Base-by-base conservation (phyloP, 2,888 invertebrate genomes). In the Volucella bombylans region DNA sequence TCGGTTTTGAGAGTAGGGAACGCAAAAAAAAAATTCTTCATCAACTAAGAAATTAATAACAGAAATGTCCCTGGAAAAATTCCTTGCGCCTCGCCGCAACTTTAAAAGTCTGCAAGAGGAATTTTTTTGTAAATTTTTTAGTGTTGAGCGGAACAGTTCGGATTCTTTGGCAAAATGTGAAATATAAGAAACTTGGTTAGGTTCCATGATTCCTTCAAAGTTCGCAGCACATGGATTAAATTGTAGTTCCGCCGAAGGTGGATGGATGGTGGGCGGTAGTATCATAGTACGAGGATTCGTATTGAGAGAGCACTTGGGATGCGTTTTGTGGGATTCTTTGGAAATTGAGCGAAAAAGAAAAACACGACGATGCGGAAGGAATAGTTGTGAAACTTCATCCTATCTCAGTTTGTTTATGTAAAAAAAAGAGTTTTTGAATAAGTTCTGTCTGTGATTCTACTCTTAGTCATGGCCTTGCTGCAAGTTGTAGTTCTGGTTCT, bases 31-130 rank as follows among this genome's bases (percentile, higher is more conserved):
- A 76, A 78, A 73, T 78, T 74, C 73, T 76, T 76, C 71, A 80
- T 85, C 71, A 85, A 72, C 71, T 71, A 54, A 31, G 57, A 79
- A 79, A 79, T 79, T 79, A 79, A 79, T 79, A 79, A 79, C 59
- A 76, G 69, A 71, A 80, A 80, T 80, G 80, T 85, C 83, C 76
- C 54, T 74, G 69, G 61, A 80, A 80, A 61, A 68, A 74, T 45
- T n/a, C 62, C 68, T 15, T 71, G 31, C 6, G 31, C 31, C 71
- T 23, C 52, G 80, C 57, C 62, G 52, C 72, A 82, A 79, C 65
- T 78, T 79, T 78, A 62, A 78, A 69, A 69, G 62, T 69, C 69
- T 61, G 52, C 52, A 49, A 52, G 59, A 31, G 31, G 31, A 38
- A 69, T 64, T 73, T 78, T 74, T 54, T 67, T 55, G 55, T 62